These are phyloP conservation scores for Agrochola lychnidis DNA, from an alignment of 2,888 invertebrate species.

Conservation along the genomic window DNA sequence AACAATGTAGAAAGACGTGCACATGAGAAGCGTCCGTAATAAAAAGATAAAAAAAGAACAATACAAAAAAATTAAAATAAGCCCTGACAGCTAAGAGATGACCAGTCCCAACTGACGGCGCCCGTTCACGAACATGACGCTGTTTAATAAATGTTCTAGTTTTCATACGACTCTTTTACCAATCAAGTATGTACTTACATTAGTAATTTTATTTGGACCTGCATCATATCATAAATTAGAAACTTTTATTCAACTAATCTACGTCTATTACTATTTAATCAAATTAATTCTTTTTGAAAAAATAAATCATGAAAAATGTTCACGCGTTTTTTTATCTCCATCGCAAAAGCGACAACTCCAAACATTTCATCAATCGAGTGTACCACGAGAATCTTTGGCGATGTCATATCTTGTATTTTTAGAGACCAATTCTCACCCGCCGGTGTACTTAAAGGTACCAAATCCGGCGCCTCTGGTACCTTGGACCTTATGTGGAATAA, in stretches of 20 bases:
- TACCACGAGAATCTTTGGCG: slow-evolving; percentile 39
- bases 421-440: slow-evolving; percentile 68
- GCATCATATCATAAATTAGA: not conserved
- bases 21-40: too few species aligned
- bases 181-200: too few species aligned
- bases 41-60: too few species aligned
- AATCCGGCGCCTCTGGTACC: slow-evolving; percentile 63
- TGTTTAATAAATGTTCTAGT: not conserved
- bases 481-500: slow-evolving; percentile 47
- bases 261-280: not conserved
- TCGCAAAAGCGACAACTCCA: not conserved
- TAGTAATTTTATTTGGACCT: not conserved
- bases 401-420: slow-evolving; percentile 67
- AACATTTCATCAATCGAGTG: slow-evolving; percentile 31
- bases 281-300: not conserved
- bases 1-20: too few species aligned
- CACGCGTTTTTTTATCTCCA: too few species aligned
- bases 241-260: not conserved
- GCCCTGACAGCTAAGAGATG: too few species aligned
- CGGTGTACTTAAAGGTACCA: slow-evolving; percentile 62
- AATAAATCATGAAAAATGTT: not conserved
- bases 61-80: too few species aligned
- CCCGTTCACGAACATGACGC: too few species aligned
- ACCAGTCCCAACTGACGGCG: too few species aligned
- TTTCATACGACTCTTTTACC: not conserved